Conservation (phyloP, 2,888 invertebrate species). For the Apoderus coryli region DNA sequence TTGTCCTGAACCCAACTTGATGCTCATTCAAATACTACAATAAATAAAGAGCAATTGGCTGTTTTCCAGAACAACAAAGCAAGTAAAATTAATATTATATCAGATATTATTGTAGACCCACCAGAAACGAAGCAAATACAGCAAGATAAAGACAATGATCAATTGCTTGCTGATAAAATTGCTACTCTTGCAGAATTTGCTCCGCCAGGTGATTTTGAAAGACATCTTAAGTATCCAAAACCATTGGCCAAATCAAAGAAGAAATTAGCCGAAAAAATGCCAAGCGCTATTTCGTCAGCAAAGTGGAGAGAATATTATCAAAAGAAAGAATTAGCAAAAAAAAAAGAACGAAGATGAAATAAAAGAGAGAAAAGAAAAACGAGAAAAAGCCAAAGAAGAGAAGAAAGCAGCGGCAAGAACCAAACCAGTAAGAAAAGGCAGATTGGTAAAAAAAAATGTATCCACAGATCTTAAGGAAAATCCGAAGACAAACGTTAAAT, state of each 20-base stretch:
- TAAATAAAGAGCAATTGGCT: too few species aligned
- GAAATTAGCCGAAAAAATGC: conserved; percentile 2
- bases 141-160: too few species aligned
- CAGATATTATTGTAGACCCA: too few species aligned
- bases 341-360: conserved; percentile 2
- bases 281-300: background rate
- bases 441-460: background rate
- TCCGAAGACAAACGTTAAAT: conserved; percentile 7
- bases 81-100: too few species aligned
- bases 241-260: conserved; percentile 3
- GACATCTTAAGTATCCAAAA: conserved; percentile 4
- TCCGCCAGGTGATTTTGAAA: too few species aligned
- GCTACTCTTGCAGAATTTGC: too few species aligned
- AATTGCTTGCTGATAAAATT: too few species aligned
- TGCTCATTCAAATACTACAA: too few species aligned
- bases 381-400: conserved; percentile 5
- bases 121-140: too few species aligned
- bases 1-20: too few species aligned
- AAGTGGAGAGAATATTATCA: conserved; percentile 1
- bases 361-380: conserved; percentile 3
- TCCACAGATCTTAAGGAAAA: background rate
- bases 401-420: conserved; percentile 1
- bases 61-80: too few species aligned
- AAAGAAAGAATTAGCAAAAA: background rate
- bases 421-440: conserved; percentile 6